Conservation (phyloP, 2,797 vertebrate species). For the Catostomus latipinnis region DNA sequence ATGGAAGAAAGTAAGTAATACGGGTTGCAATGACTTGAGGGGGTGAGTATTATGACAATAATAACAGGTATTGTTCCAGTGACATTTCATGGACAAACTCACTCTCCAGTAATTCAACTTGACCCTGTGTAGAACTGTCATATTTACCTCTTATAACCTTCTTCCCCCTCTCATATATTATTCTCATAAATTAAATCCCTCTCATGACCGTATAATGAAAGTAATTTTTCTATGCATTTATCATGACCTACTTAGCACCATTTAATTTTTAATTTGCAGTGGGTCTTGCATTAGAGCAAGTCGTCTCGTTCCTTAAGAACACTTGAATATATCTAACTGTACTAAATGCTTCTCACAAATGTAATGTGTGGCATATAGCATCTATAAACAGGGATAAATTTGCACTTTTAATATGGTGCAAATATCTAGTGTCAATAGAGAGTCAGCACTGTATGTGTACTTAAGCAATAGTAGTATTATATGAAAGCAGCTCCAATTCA, state of each 20-base stretch:
- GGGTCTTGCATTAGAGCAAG: conserved; percentile 31
- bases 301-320: conserved; percentile 2
- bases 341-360: neutral
- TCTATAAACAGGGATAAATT: neutral
- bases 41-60: neutral
- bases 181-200: conserved; percentile 26
- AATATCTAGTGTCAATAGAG: neutral
- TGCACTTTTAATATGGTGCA: neutral
- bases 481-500: neutral
- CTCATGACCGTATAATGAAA: conserved; percentile 33
- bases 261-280: conserved; percentile 52
- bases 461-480: neutral
- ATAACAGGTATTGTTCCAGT: neutral
- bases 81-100: neutral
- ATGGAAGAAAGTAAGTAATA: no score
- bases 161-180: conserved; percentile 8
- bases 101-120: neutral
- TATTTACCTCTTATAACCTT: conserved; percentile 12
- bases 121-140: neutral
- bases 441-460: neutral
- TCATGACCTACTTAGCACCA: conserved; percentile 45
- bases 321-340: neutral
- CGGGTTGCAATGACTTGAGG: no score
- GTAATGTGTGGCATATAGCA: neutral
- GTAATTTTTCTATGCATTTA: conserved; percentile 37